Percentiles rank a stretch among this genome's conserved stretches.
phyloP scores from a whole-genome alignment of 1,140 invertebrate genomes.

The Drosophila oshimai region DNA sequence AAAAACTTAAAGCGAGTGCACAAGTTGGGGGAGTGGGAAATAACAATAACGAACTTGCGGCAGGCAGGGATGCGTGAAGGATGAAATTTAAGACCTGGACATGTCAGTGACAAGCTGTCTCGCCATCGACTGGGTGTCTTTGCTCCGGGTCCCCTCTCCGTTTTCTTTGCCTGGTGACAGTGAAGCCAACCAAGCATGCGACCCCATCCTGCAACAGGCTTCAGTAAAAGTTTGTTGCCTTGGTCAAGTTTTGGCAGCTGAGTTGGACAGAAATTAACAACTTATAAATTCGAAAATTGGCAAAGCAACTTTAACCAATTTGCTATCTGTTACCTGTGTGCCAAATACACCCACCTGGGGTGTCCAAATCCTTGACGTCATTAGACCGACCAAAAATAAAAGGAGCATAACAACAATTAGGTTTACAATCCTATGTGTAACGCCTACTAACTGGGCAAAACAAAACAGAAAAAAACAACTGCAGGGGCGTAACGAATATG shows the following conservation, averaged over 20 bases:
- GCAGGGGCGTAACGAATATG: conserved; percentile 57
- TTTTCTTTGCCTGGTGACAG: conserved; percentile 8
- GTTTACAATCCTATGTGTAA: conserved; percentile 30
- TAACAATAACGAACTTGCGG: conserved; percentile 20
- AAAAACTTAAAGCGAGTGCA: conserved; percentile 28
- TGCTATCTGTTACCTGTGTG: conserved; percentile 17
- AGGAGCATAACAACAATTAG: conserved; percentile 28
- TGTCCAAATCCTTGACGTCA: conserved; percentile 27
- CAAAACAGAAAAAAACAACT: background rate
- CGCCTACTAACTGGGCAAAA: conserved; percentile 12
- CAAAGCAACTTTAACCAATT: conserved; percentile 39
- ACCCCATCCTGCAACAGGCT: background rate
- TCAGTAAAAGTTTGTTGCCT: conserved; percentile 21
- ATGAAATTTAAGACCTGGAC: conserved; percentile 35
- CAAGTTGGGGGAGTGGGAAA: background rate
- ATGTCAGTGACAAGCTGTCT: conserved; percentile 40
- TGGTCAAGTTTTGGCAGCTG: conserved; percentile 20
- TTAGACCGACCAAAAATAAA: conserved; percentile 8
- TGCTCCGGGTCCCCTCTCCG: background rate
- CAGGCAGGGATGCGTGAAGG: conserved; percentile 3
- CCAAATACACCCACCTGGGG: background rate
- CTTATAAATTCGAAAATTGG: conserved; percentile 36
- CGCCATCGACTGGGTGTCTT: conserved; percentile 28
- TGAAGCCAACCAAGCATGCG: conserved; percentile 23
- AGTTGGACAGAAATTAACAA: conserved; percentile 27